phyloP scores from a whole-genome alignment of 2,113 vertebrate genomes.

The Phalacrocorax carbo region DNA sequence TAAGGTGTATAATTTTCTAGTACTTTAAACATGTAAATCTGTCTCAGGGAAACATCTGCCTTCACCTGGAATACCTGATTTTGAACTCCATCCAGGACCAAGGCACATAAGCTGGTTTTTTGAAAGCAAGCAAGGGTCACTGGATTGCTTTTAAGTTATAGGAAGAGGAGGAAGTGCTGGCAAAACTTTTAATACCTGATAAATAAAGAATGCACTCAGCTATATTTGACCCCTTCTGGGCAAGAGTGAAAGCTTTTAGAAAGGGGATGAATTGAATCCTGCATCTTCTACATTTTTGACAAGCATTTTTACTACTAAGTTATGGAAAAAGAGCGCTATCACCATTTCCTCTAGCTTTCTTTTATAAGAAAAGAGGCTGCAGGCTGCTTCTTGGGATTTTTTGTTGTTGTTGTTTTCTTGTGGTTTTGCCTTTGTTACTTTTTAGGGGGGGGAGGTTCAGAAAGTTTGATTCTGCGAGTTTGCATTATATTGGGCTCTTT shows the following conservation, averaged over 20 bases:
- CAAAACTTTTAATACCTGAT: background rate
- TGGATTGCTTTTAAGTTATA: background rate
- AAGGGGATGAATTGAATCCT: background rate
- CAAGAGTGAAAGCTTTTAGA: background rate
- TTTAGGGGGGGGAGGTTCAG: background rate
- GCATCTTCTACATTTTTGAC: background rate
- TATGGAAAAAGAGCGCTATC: background rate
- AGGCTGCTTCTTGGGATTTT: background rate
- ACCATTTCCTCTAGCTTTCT: background rate
- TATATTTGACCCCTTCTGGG: background rate
- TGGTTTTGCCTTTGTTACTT: background rate
- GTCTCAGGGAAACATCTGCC: background rate
- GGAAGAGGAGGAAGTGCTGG: background rate
- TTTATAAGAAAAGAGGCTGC: background rate
- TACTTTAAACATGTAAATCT: background rate
- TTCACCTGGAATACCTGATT: background rate
- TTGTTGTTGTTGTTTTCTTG: background rate
- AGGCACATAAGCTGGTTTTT: background rate
- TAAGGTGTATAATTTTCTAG: background rate
- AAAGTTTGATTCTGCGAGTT: background rate
- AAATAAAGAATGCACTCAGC: background rate
- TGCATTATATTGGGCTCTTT: background rate
- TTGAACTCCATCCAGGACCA: background rate
- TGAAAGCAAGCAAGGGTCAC: background rate
- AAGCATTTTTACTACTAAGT: background rate